Base-by-base conservation (phyloP, 2,797 vertebrate species). In the Nothura maculosa region DNA sequence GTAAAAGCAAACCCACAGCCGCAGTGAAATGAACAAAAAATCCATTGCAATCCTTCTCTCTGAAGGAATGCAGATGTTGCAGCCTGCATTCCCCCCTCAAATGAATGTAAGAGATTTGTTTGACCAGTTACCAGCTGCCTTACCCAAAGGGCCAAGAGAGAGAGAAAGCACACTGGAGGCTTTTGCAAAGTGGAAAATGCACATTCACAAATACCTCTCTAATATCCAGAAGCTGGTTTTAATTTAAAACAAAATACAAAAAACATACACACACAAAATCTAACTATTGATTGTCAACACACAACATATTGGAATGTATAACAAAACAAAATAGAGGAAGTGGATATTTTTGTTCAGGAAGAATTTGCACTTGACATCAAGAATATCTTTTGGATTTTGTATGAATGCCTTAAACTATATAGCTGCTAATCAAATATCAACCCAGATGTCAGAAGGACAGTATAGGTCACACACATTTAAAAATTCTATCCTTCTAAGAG, bases 251-350 rank as follows among this genome's bases (percentile, higher is more conserved):
- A 42, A 90, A 84, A 69, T 2, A 12, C 19, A 27, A 16, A 43
- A 60, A 66, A 50, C 55, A 2, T 11, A 38, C 38, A 38, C 38
- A 38, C 38, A 11, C 10, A 82, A 63, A 84, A 73, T 45, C 8
- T 55, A 74, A 22, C 34, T 80, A n/a, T 34, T 30, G 10, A 63
- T 60, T 1, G 2, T 7, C 43, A 22, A 34, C 22, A 24, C 13
- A 50, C 20, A 60, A 28, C 55, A 77, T 48, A 62, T 19, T 67
- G 30, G 30, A 40, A 30, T 0, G 0, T 43, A 22, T 9, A 73
- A 34, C 0, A 0, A 50, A 4, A 30, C 25, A 52, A 34, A 61
- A 16, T 47, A 62, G 69, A 82, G 18, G 34, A 79, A 88, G 25
- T 8, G 3, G n/a, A 27, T 24, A 74, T 27, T 28, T 24, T 74